Percentiles rank a stretch among this genome's conserved stretches.
These are phyloP conservation scores for Carapus acus DNA, from an alignment of 2,797 vertebrate species.

Conservation along the genomic window DNA sequence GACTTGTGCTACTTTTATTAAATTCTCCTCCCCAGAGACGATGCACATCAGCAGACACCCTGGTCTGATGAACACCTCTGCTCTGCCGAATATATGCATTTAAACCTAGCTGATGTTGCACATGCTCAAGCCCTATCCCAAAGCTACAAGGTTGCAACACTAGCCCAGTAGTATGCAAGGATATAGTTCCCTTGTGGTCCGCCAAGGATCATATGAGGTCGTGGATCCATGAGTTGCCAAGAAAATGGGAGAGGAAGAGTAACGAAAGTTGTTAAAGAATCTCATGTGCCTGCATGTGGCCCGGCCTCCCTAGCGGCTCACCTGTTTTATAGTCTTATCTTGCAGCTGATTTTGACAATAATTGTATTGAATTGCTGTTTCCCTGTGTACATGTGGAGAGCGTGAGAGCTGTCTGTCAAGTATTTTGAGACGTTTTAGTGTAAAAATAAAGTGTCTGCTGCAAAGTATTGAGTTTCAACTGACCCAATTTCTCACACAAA, in stretches of 20 bases:
- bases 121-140: neutral
- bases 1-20: slow-evolving; percentile 72
- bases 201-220: slow-evolving; percentile 2
- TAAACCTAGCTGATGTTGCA: slow-evolving; percentile 27
- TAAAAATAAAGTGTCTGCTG: slow-evolving; percentile 70
- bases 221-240: slow-evolving; percentile 4
- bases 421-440: slow-evolving; percentile 57
- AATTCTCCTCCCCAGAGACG: slow-evolving; percentile 74
- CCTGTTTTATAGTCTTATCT: slow-evolving; percentile 60
- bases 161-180: neutral
- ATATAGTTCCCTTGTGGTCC: neutral
- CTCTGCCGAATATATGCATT: slow-evolving; percentile 51
- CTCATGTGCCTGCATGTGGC: slow-evolving; percentile 11
- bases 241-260: slow-evolving; percentile 34
- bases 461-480: slow-evolving; percentile 4
- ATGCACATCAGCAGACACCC: slow-evolving; percentile 74
- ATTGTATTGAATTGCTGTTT: slow-evolving; percentile 48
- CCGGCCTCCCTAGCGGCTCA: slow-evolving; percentile 13
- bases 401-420: slow-evolving; percentile 38
- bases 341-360: slow-evolving; percentile 59
- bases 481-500: neutral
- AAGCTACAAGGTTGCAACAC: slow-evolving; percentile 2
- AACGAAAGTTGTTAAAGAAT: slow-evolving; percentile 13
- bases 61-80: slow-evolving; percentile 48
- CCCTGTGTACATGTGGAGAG: slow-evolving; percentile 39